phyloP scores from a whole-genome alignment of 2,888 invertebrate species.

The Bombylius major region DNA sequence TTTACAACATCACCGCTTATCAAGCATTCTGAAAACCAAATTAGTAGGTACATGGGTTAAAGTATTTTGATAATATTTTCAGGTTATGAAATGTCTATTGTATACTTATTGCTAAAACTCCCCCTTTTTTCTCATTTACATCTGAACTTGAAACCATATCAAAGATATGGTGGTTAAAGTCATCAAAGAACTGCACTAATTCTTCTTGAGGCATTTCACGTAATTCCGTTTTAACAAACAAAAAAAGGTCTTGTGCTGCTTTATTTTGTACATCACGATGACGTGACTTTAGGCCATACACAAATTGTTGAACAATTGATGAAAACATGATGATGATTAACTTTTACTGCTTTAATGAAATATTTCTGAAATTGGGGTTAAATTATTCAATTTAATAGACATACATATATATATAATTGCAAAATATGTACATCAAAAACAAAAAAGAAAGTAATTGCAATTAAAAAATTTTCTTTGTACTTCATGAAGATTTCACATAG shows the following conservation, averaged over 20 bases:
- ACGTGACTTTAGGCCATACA: slow-evolving; percentile 76
- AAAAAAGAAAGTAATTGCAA: too few relatives aligned
- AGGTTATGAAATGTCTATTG: slow-evolving; percentile 2
- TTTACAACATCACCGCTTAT: slow-evolving; percentile 90
- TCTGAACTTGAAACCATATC: slow-evolving; percentile 92
- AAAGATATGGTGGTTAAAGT: slow-evolving; percentile 89
- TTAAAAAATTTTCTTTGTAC: too few relatives aligned
- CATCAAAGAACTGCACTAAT: slow-evolving; percentile 80
- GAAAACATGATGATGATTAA: slow-evolving; percentile 38
- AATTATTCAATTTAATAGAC: too few relatives aligned
- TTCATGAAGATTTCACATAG: too few relatives aligned
- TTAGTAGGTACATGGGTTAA: neutral
- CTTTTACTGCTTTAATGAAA: neutral
- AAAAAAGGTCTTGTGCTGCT: slow-evolving; percentile 78
- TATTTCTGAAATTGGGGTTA: too few relatives aligned
- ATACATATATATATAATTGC: too few relatives aligned
- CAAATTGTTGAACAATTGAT: slow-evolving; percentile 62
- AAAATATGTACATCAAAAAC: too few relatives aligned
- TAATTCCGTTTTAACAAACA: slow-evolving; percentile 82
- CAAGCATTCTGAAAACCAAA: slow-evolving; percentile 63
- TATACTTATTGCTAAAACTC: slow-evolving; percentile 81
- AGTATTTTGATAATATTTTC: neutral
- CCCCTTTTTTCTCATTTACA: slow-evolving; percentile 89
- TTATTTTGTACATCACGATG: slow-evolving; percentile 73
- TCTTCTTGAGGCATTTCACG: slow-evolving; percentile 85